phyloP scores from a whole-genome alignment of 1,140 invertebrate genomes.

The Probaryconus sp. region DNA sequence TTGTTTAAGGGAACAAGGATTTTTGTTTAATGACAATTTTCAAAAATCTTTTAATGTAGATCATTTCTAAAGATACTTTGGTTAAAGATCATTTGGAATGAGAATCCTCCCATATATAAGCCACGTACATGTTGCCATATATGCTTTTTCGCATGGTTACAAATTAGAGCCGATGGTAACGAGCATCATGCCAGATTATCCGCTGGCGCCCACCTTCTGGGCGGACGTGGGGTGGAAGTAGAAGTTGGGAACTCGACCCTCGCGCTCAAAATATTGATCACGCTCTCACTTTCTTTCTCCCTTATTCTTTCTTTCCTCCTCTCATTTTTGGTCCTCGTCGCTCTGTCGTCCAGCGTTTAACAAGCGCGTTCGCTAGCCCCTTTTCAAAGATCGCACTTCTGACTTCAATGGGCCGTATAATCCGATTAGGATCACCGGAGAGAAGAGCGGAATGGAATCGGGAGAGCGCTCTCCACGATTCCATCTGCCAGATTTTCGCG shows the following conservation, averaged over 20 bases:
- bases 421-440: conserved; percentile 75
- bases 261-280: conserved; percentile 75
- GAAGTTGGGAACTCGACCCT: no score
- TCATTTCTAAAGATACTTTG: no score
- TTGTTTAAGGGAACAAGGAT: no score
- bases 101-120: no score
- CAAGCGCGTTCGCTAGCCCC: conserved; percentile 71
- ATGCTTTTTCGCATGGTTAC: no score
- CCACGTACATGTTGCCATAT: no score
- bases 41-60: no score
- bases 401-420: conserved; percentile 78
- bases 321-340: conserved; percentile 39
- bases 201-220: conserved; percentile 39
- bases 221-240: no score
- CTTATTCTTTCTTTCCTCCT: conserved; percentile 16
- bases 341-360: conserved; percentile 65
- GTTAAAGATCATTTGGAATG: no score
- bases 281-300: conserved; percentile 29
- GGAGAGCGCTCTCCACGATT: conserved; percentile 62
- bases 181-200: conserved; percentile 68
- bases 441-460: conserved; percentile 60
- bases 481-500: conserved; percentile 70
- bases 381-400: conserved; percentile 77
- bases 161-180: conserved; percentile 70
- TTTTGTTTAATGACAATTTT: no score